Conservation (phyloP, 2,888 invertebrate species). For the Thymelicus lineola region DNA sequence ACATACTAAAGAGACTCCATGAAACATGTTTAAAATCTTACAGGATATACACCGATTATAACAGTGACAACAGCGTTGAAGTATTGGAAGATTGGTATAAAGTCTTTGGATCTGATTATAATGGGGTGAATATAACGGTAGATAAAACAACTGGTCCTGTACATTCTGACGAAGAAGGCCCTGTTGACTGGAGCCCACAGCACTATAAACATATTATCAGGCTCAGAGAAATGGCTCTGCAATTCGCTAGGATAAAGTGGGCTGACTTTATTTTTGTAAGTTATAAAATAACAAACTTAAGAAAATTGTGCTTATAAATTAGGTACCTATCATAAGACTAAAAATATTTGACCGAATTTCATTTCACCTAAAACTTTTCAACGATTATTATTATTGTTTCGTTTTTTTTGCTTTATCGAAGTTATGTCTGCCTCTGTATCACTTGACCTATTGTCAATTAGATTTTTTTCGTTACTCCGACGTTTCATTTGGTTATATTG, state of each 20-base stretch:
- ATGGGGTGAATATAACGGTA: conserved; percentile 86
- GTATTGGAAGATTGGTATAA: conserved; percentile 90
- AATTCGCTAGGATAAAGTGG: conserved; percentile 91
- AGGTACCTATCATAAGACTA: no score
- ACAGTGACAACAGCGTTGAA: conserved; percentile 90
- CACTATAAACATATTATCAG: conserved; percentile 92
- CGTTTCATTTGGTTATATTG: no score
- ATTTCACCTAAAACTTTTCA: no score
- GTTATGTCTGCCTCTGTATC: no score
- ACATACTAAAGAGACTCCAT: no score
- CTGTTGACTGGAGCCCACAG: conserved; percentile 90
- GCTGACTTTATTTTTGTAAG: conserved; percentile 95
- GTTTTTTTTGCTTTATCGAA: no score
- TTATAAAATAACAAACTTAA: conserved; percentile 42
- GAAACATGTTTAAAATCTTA: neutral
- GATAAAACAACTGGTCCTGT: conserved; percentile 67
- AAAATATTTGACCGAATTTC: no score
- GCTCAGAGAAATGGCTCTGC: conserved; percentile 90
- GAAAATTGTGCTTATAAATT: no score
- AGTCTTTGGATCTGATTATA: conserved; percentile 87
- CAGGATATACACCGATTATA: conserved; percentile 95
- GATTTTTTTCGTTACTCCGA: no score
- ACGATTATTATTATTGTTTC: no score
- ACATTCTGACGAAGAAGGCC: conserved; percentile 85
- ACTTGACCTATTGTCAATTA: no score